Conservation (phyloP, 2,888 invertebrate genomes). For the Macropis europaea region DNA sequence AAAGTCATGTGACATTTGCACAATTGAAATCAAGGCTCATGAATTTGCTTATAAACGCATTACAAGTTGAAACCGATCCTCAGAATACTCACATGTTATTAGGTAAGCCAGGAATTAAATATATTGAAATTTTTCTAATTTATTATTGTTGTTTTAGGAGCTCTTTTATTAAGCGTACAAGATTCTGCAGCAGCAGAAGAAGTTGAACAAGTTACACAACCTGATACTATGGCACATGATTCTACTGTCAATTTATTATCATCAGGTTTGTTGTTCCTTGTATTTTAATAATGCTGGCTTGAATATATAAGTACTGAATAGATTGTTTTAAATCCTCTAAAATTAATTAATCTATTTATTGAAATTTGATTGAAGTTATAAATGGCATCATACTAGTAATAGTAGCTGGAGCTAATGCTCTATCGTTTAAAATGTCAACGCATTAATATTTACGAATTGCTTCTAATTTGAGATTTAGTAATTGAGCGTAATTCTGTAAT, state of each 20-base stretch:
- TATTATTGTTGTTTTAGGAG: slow-evolving; percentile 81
- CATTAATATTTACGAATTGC: slow-evolving; percentile 38
- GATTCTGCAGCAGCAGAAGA: slow-evolving; percentile 90
- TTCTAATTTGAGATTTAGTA: slow-evolving; percentile 33
- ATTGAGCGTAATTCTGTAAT: slow-evolving; percentile 39
- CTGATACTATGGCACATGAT: slow-evolving; percentile 81
- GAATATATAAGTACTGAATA: slow-evolving; percentile 45
- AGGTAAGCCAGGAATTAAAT: slow-evolving; percentile 76
- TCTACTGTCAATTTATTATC: slow-evolving; percentile 84
- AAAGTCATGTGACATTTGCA: slow-evolving; percentile 82
- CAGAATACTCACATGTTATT: slow-evolving; percentile 93
- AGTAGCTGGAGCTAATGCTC: slow-evolving; percentile 18
- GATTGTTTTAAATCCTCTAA: slow-evolving; percentile 42
- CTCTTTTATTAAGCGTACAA: slow-evolving; percentile 88
- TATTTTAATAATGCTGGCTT: slow-evolving; percentile 22
- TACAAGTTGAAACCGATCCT: slow-evolving; percentile 92
- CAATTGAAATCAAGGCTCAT: slow-evolving; percentile 88
- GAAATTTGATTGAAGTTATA: slow-evolving; percentile 20
- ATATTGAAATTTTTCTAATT: neutral
- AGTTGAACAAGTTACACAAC: slow-evolving; percentile 83
- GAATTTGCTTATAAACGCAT: slow-evolving; percentile 90
- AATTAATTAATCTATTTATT: slow-evolving; percentile 23
- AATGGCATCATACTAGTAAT: slow-evolving; percentile 22
- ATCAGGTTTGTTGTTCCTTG: slow-evolving; percentile 82
- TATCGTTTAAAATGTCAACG: slow-evolving; percentile 26